These are phyloP conservation scores for Synergus gifuensis DNA, from an alignment of 2,888 invertebrate species.

Conservation along the genomic window DNA sequence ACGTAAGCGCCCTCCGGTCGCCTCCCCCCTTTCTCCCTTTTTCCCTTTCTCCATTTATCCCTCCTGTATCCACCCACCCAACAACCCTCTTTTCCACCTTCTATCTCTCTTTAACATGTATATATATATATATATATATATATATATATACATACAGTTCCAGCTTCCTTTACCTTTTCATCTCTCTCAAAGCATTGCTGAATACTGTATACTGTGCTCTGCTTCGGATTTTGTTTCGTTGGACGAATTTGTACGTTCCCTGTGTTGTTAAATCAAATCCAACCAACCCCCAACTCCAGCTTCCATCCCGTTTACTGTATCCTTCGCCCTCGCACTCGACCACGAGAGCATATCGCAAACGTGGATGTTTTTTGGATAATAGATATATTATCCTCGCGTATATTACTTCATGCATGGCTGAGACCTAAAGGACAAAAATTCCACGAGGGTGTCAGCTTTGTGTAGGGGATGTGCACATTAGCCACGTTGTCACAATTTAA, in stretches of 20 bases:
- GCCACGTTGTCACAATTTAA: constrained; percentile 38
- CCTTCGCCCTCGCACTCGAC: constrained; percentile 18
- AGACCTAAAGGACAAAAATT: constrained; percentile 31
- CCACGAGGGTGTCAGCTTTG: constrained; percentile 25
- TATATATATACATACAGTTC: neutral
- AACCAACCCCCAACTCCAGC: neutral
- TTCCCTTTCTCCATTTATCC: constrained; percentile 21
- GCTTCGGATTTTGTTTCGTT: constrained; percentile 40
- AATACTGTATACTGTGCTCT: constrained; percentile 57
- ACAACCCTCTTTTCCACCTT: constrained; percentile 7
- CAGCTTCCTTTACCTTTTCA: neutral
- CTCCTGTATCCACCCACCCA: constrained; percentile 5
- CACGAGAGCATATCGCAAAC: constrained; percentile 30
- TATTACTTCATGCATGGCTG: constrained; percentile 41
- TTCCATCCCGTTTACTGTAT: constrained; percentile 6
- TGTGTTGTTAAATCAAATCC: constrained; percentile 40
- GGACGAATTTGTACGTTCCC: constrained; percentile 39
- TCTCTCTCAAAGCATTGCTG: constrained; percentile 36
- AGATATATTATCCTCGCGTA: constrained; percentile 38
- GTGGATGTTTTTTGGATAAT: constrained; percentile 42
- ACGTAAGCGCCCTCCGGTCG: constrained; percentile 51
- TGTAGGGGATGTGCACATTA: constrained; percentile 36
- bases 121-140: no score
- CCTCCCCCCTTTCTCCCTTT: constrained; percentile 9
- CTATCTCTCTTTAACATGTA: constrained; percentile 12